A percentile compares a stretch with the other conserved stretches of the same genome.
phyloP scores from a whole-genome alignment of 2,888 invertebrate species.

The Dryomyza anilis region DNA sequence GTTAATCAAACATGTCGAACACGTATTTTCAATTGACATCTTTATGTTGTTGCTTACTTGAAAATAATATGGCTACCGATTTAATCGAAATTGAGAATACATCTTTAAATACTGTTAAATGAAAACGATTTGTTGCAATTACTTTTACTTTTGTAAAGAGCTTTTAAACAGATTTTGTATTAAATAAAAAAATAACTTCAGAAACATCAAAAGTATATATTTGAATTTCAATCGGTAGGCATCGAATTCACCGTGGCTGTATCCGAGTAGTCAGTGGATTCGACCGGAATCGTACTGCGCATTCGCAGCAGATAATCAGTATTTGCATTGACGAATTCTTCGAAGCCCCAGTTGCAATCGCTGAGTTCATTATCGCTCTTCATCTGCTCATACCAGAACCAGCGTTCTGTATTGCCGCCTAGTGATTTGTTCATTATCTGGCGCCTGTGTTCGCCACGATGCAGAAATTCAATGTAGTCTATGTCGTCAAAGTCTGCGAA shows the following conservation, averaged over 20 bases:
- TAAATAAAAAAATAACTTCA: neutral
- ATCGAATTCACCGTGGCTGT: neutral
- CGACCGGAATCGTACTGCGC: no score
- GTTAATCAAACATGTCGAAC: no score
- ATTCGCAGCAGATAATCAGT: neutral
- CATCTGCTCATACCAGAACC: constrained; percentile 46
- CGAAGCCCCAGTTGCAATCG: constrained; percentile 50
- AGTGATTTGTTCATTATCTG: constrained; percentile 51
- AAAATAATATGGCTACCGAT: no score
- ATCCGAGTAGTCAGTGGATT: neutral
- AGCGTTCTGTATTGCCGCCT: constrained; percentile 54
- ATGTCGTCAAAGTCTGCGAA: constrained; percentile 45
- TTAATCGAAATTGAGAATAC: no score
- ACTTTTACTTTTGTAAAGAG: no score
- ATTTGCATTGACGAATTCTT: constrained; percentile 28
- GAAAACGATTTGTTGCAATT: no score
- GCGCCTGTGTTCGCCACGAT: constrained; percentile 53
- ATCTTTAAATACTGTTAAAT: no score
- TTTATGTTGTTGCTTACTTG: no score
- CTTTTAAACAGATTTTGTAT: no score
- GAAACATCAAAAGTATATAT: neutral
- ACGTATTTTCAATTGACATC: no score
- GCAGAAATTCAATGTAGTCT: constrained; percentile 52
- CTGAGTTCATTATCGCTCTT: constrained; percentile 37
- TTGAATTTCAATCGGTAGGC: neutral